Evolutionary conservation across 2,888 invertebrate genomes (phyloP).

Genomic region (Callimorpha dominula): DNA sequence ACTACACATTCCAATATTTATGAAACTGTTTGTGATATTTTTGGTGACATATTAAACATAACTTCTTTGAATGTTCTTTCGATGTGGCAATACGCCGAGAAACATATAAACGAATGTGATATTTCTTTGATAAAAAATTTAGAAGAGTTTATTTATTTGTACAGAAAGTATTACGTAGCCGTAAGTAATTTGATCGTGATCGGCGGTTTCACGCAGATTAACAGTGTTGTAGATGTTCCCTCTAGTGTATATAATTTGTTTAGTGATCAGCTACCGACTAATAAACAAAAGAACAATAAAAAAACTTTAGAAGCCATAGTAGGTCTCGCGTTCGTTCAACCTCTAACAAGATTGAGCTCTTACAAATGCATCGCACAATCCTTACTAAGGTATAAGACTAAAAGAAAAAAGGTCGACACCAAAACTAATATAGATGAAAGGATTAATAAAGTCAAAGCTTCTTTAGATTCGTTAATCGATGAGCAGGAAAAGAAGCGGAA

Average conservation of each 20-base stretch:
- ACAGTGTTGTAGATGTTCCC: constrained; percentile 88
- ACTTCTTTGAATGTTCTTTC: constrained; percentile 90
- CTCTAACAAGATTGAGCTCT: constrained; percentile 87
- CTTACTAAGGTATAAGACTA: constrained; percentile 81
- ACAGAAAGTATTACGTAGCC: constrained; percentile 90
- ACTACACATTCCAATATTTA: constrained; percentile 87
- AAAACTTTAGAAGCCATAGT: constrained; percentile 87
- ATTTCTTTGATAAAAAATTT: constrained; percentile 89
- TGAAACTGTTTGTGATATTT: constrained; percentile 89
- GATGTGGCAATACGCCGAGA: constrained; percentile 90
- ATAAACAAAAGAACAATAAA: constrained; percentile 85
- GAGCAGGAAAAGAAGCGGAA: constrained; percentile 88
- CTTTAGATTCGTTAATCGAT: constrained; percentile 88
- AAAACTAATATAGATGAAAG: constrained; percentile 84
- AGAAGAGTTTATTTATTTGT: constrained; percentile 90
- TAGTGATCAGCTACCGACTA: constrained; percentile 84
- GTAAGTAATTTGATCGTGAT: constrained; percentile 91
- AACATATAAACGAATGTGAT: constrained; percentile 89
- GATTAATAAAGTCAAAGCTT: constrained; percentile 86
- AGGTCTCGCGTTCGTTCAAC: constrained; percentile 87
- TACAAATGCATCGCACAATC: constrained; percentile 88
- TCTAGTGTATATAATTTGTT: constrained; percentile 86
- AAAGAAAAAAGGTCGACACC: constrained; percentile 72
- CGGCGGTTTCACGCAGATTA: constrained; percentile 89
- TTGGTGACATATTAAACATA: constrained; percentile 89